Base-by-base conservation (phyloP, 2,113 vertebrate genomes). In the Numenius arquata region DNA sequence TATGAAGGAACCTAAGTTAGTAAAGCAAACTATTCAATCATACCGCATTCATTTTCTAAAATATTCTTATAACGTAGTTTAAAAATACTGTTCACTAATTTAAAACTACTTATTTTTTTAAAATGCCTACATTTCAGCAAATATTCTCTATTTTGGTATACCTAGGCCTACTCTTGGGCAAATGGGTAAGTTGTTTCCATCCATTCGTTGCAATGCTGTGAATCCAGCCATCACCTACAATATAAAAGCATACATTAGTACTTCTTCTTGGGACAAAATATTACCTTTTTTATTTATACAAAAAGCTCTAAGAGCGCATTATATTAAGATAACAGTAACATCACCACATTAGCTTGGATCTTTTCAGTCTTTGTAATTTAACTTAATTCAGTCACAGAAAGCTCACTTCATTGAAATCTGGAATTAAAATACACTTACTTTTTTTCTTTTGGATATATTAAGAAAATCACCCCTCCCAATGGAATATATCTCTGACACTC, bases 171-270 rank as follows among this genome's bases (percentile, higher is more conserved):
- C 98, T 98, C 96, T 99, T 98, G 79, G 98, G 98, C 50, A 98
- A 98, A 94, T 99, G 98, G 58, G 98, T 98, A 30, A 99, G 95
- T 76, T 99, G 98, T 87, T 97, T 98, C 99, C 99, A 99, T 95
- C 97, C 98, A 53, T 98, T 99, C 66, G 98, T 98, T 80, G 98
- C 91, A 47, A 98, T 70, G 94, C 98, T 98, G 96, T 99, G 98
- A 97, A 99, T 96, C 99, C 99, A 99, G 12, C 98, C 99, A 77
- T 99, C 99, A 97, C 98, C 99, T 98, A 18, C 38, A 95, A 91
- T 0, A 50, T 1, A 41, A 94, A 43, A 87, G 82, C 32, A 63
- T 0, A 26, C 8, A 47, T 92, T n/a, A 93, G 47, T 8, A 36
- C 6, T 20, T 7, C 23, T 70, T 30, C 16, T 52, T 45, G 6